Evolutionary conservation across 2,113 vertebrate genomes (phyloP), one percentile per base, ranked within the genome.

Genomic region (Vicugna pacos): DNA sequence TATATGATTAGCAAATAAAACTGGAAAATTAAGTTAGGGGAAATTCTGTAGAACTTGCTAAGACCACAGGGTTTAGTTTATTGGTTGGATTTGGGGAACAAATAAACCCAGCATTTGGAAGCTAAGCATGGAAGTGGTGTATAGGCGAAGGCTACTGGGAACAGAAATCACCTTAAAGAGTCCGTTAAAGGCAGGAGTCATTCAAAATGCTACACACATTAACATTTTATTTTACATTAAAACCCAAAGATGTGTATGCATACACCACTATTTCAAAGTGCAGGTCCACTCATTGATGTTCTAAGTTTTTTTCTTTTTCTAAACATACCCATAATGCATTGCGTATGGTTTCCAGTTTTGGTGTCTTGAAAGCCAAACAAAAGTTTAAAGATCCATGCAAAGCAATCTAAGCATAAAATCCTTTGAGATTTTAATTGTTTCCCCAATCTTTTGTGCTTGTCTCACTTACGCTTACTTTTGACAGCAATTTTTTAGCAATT

Each of bases 1-100:
- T 70, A 70, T 50, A 83, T 72, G n/a, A 72, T 42, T 87, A 73
- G 16, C 95, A 90, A 84, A 88, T 93, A 30, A 65, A 73, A 73
- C n/a, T n/a, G 87, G 48, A 83, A 65, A 62, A 38, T 89, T 81
- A 26, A 91, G 17, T 52, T 69, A 73, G 56, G 19, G 28, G 75
- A 87, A 76, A 42, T 77, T 58, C 56, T 62, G 56, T 58, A 77
- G 48, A 89, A 73, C 75, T 67, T 91, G 28, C 52, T 89, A 65
- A 62, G 35, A 60, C 70, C 46, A 12, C 35, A 58, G 52, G 60
- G 14, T 91, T 72, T 84, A 32, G 38, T 58, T 92, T 50, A 38
- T 60, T 65, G 28, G 12, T 35, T 79, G 76, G 20, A 56, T 56
- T 26, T 48, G 26, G 70, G 28, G 77, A 52, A 26, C 22, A 60